Evolutionary conservation across 2,888 invertebrate species (phyloP).

Genomic region (Brenthis daphne): DNA sequence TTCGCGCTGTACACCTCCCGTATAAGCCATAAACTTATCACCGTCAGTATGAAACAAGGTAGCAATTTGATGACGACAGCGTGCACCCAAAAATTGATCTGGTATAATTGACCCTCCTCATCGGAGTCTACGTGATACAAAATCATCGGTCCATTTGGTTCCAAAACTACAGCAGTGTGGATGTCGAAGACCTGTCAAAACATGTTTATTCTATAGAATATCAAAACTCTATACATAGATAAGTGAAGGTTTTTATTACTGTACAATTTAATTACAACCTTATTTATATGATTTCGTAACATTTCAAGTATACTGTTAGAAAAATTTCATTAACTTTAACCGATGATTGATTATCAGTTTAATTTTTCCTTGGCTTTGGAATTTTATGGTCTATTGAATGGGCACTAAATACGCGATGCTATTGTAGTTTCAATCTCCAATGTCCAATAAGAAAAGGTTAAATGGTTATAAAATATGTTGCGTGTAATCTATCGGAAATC

Average conservation of each 20-base stretch:
- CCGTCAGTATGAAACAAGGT: slow-evolving; percentile 89
- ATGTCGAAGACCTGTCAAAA: slow-evolving; percentile 58
- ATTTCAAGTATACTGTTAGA: too few species aligned
- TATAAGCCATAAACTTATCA: slow-evolving; percentile 87
- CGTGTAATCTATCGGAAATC: slow-evolving; percentile 21
- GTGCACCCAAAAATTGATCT: slow-evolving; percentile 91
- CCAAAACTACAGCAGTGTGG: slow-evolving; percentile 75
- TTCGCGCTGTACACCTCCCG: slow-evolving; percentile 87
- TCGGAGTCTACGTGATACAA: slow-evolving; percentile 80
- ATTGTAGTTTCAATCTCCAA: slow-evolving; percentile 16
- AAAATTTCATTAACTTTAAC: too few species aligned
- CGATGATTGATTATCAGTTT: too few species aligned
- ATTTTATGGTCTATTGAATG: slow-evolving; percentile 13
- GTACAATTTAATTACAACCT: too few species aligned
- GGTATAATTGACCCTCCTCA: slow-evolving; percentile 83
- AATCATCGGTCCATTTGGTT: slow-evolving; percentile 74
- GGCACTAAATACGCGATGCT: background rate
- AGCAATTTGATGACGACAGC: slow-evolving; percentile 90
- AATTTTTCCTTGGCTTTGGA: background rate
- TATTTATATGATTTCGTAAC: too few species aligned
- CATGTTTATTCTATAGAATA: background rate
- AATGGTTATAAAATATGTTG: slow-evolving; percentile 19
- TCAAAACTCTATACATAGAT: background rate
- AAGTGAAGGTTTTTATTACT: background rate
- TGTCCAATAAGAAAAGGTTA: background rate